These are phyloP conservation scores for Calliopsis andreniformis DNA, from an alignment of 1,140 invertebrate species.

Conservation along the genomic window DNA sequence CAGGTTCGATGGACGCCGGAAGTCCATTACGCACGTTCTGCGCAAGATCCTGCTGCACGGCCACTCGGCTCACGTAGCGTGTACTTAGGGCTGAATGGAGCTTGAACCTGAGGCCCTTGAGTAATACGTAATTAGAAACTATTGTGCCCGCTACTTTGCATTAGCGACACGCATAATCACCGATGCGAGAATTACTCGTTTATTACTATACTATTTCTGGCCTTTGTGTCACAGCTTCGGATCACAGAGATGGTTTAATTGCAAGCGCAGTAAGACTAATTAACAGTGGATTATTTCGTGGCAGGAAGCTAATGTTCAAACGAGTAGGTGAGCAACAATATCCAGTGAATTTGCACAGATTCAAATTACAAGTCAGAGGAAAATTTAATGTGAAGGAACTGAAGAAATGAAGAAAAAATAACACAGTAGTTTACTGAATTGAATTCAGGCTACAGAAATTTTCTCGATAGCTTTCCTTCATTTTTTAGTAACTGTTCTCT, in stretches of 20 bases:
- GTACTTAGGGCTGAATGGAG: slow-evolving; percentile 51
- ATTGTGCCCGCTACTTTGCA: slow-evolving; percentile 27
- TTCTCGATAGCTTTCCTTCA: too few relatives aligned
- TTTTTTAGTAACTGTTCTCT: too few relatives aligned
- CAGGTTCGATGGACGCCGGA: slow-evolving; percentile 75
- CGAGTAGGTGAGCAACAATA: too few relatives aligned
- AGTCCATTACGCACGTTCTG: slow-evolving; percentile 72
- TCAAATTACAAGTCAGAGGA: too few relatives aligned
- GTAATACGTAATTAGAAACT: slow-evolving; percentile 47
- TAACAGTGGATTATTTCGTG: too few relatives aligned
- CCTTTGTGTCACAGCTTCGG: not conserved
- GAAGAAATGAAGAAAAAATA: too few relatives aligned
- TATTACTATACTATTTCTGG: not conserved
- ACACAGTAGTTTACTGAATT: too few relatives aligned
- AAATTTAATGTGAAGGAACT: too few relatives aligned
- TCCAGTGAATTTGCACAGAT: too few relatives aligned
- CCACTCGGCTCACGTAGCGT: slow-evolving; percentile 55
- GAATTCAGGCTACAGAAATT: too few relatives aligned
- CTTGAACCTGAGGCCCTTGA: slow-evolving; percentile 30
- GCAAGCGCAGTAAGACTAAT: too few relatives aligned
- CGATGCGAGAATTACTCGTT: not conserved
- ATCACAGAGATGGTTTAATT: not conserved
- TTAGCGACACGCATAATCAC: slow-evolving; percentile 23
- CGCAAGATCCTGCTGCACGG: slow-evolving; percentile 59
- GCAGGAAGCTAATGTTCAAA: too few relatives aligned